Evolutionary conservation across 1,140 invertebrate genomes (phyloP), one percentile per base, ranked within the genome.

Genomic region (Potamilus streckersoni): DNA sequence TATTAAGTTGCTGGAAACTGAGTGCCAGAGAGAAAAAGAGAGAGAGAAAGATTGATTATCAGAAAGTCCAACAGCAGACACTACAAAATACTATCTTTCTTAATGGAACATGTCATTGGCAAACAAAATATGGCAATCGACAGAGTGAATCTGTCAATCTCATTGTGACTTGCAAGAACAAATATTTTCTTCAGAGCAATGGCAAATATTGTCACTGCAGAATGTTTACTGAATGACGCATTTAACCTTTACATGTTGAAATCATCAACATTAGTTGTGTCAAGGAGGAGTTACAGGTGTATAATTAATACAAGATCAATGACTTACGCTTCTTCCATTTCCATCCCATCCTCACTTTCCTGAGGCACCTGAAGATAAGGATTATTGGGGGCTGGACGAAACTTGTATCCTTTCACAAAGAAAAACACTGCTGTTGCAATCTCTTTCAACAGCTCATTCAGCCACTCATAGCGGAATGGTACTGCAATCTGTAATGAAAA

Each of bases 371-470:
- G 94, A 85, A 99, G 96, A 88, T 99, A 99, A 1, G 98, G 97
- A 92, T 99, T 99, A 71, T 96, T 95, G 14, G 95, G 94, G 4
- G 95, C 95, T 56, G 98, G 97, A 71, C 96, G 92, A 90, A 99
- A 99, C 91, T 98, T 98, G 89, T 97, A 97, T 8, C 96, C 97
- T 20, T 97, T 98, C 77, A 98, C 91, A 20, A 97, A 94, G 88
- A 98, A 99, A 91, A 99, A 99, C 38, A 97, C 93, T 82, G 98
- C 95, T 2, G 97, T 98, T 2, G 96, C 95, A 92, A 97, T 93
- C 92, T 99, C 97, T 57, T 93, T 92, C 89, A 98, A 97, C 93
- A 98, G 94, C 88, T 97, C 96, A 87, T 97, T 95, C 76, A 99
- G 90, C 97, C 97, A 99, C 38, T 95, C 94, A 84, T 97, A 98